A percentile compares a stretch with the other conserved stretches of the same genome.
Evolutionary conservation across 2,113 vertebrate genomes (phyloP).

Genomic region (Ptilonorhynchus violaceus): DNA sequence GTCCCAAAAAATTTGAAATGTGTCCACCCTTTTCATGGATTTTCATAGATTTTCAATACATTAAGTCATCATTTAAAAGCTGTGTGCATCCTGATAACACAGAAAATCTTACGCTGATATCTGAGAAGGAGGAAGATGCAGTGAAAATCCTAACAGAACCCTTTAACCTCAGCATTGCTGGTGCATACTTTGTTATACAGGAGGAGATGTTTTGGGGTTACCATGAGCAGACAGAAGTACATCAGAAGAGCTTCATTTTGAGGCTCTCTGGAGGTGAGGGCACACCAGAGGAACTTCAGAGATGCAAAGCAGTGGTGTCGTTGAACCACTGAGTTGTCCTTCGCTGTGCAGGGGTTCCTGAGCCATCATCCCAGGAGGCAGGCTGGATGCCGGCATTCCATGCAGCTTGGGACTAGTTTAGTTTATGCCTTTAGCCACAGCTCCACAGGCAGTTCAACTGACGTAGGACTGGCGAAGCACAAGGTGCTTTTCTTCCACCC

Average conservation of each 20-base stretch:
- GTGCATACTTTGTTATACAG: not conserved
- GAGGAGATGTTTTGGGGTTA: not conserved
- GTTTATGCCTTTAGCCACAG: not conserved
- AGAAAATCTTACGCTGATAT: not conserved
- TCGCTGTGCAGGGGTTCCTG: not conserved
- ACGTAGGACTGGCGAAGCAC: not conserved
- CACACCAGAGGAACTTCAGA: not conserved
- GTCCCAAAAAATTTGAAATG: not conserved
- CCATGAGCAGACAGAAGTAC: not conserved
- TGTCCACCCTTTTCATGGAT: not conserved
- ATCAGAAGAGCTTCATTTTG: not conserved
- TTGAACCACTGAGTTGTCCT: not conserved
- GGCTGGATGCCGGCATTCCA: not conserved
- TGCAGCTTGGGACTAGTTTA: not conserved
- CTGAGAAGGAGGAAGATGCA: not conserved
- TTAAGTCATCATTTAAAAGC: not conserved
- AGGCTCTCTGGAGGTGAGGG: not conserved
- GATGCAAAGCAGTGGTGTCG: not conserved
- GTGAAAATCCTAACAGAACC: not conserved
- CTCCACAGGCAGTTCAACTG: not conserved
- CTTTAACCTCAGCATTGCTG: accelerated
- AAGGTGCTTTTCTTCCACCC: not conserved
- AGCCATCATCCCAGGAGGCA: not conserved
- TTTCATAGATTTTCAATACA: not conserved
- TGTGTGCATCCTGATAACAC: not conserved